Base-by-base conservation (phyloP, 2,888 invertebrate genomes). In the Noctua janthina region DNA sequence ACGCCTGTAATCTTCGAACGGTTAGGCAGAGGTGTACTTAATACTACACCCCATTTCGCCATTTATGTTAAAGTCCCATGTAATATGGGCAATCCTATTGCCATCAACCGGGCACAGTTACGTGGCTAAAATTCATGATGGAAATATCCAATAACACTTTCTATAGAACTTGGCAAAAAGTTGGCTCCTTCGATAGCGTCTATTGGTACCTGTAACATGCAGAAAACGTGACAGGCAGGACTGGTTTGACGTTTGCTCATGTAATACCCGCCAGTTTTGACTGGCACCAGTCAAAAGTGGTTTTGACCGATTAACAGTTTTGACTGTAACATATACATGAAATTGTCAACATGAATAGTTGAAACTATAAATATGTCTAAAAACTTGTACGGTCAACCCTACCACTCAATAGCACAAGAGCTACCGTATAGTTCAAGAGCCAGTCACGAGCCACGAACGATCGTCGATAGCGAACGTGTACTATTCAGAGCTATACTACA, bases 361-460 rank as follows among this genome's bases (percentile, higher is more conserved):
- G 29, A 10, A 2, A 46, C 10, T 20, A 17, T 29, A 49, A 54
- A 71, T 29, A 64, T 29, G n/a, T 54, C 11, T 46, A 39, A 69
- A 75, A 74, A 29, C 73, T 67, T 74, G 17, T 17, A 43, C 64
- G 82, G 90, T 15, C 93, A 94, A 76, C 94, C 94, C 93, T 94
- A 86, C 29, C 6, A 59, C 75, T 82, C 81, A 83, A 86, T 87
- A 91, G 90, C 87, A 91, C 91, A 88, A 92, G 90, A 92, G 94
- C 93, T 90, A 90, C 91, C 83, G 86, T 89, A 87, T 90, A 86
- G 93, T 94, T 93, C 93, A 93, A 92, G 91, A 94, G 93, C 94
- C 90, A 92, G 93, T 94, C 94, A 94, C 94, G 94, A 93, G 91
- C 87, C 88, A 77, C 88, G 86, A 91, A 88, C 91, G 91, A 92